These are phyloP conservation scores for Steinernema feltiae DNA, from an alignment of 1,140 invertebrate species.

Conservation along the genomic window DNA sequence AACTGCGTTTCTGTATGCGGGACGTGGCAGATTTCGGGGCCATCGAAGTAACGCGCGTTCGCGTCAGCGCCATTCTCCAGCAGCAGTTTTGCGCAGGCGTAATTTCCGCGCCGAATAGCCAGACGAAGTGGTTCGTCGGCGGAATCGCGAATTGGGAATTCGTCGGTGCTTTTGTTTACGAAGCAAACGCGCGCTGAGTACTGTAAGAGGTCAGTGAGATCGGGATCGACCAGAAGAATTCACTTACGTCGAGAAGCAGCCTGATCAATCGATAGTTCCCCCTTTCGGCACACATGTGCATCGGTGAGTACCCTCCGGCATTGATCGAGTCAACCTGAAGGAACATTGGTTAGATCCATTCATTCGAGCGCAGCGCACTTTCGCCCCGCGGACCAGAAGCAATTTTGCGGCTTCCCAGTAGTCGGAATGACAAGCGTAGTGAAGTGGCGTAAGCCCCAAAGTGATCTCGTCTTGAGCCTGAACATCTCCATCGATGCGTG, in stretches of 20 bases:
- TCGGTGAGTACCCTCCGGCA: slow-evolving; percentile 79
- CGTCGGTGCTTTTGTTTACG: slow-evolving; percentile 48
- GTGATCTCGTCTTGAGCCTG: slow-evolving; percentile 61
- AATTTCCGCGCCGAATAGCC: slow-evolving; percentile 81
- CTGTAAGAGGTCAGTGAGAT: slow-evolving; percentile 47
- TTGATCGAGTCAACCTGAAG: slow-evolving; percentile 71
- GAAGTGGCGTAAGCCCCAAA: slow-evolving; percentile 70
- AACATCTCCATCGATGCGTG: slow-evolving; percentile 7
- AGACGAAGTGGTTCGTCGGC: slow-evolving; percentile 48
- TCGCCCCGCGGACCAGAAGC: slow-evolving; percentile 57
- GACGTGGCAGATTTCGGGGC: slow-evolving; percentile 39
- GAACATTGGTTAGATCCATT: not conserved
- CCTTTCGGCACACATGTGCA: slow-evolving; percentile 78
- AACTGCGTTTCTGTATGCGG: slow-evolving; percentile 37
- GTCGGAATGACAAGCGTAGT: slow-evolving; percentile 80
- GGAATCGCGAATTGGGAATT: slow-evolving; percentile 38
- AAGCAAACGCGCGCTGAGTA: slow-evolving; percentile 75
- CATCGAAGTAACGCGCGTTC: slow-evolving; percentile 61
- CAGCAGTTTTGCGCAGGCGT: slow-evolving; percentile 66
- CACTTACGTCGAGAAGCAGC: slow-evolving; percentile 64
- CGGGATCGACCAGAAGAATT: not conserved
- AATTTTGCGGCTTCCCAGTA: slow-evolving; percentile 72
- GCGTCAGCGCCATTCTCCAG: slow-evolving; percentile 69
- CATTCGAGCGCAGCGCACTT: slow-evolving; percentile 29
- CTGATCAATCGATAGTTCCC: slow-evolving; percentile 65